These are phyloP conservation scores for Nothoprocta perdicaria DNA, from an alignment of 2,113 vertebrate genomes.

Conservation along the genomic window DNA sequence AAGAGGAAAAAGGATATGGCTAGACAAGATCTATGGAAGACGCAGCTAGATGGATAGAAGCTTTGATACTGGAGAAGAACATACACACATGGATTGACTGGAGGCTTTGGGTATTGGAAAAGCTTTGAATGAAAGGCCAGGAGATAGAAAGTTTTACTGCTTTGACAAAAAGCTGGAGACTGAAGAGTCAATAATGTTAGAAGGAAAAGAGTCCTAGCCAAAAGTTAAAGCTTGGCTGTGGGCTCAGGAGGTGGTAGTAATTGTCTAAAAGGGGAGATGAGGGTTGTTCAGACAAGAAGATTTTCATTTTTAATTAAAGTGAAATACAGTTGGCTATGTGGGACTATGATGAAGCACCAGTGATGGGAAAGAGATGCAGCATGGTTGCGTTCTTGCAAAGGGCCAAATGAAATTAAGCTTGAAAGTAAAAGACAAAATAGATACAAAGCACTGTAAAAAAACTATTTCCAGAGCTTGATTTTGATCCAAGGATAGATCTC, in stretches of 20 bases:
- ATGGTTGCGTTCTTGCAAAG: accelerated
- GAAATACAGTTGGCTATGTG: neutral
- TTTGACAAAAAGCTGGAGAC: neutral
- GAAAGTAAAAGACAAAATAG: neutral
- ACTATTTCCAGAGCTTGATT: neutral
- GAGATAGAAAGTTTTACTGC: too few species aligned
- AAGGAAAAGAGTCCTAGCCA: neutral
- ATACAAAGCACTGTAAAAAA: neutral
- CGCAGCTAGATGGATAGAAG: neutral
- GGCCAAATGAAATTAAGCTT: neutral
- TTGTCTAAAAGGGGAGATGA: neutral
- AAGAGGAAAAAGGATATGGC: neutral
- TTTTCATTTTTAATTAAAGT: neutral
- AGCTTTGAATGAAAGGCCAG: neutral
- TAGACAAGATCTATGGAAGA: neutral
- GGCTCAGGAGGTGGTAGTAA: neutral
- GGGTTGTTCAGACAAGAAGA: neutral
- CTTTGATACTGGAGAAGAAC: neutral
- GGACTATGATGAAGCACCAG: neutral
- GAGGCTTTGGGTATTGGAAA: neutral
- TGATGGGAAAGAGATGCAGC: neutral
- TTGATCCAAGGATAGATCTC: neutral
- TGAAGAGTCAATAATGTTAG: neutral
- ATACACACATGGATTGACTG: neutral
- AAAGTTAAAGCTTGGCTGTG: neutral